Evolutionary conservation across 2,797 vertebrate genomes (phyloP).

Genomic region (Scyliorhinus canicula): DNA sequence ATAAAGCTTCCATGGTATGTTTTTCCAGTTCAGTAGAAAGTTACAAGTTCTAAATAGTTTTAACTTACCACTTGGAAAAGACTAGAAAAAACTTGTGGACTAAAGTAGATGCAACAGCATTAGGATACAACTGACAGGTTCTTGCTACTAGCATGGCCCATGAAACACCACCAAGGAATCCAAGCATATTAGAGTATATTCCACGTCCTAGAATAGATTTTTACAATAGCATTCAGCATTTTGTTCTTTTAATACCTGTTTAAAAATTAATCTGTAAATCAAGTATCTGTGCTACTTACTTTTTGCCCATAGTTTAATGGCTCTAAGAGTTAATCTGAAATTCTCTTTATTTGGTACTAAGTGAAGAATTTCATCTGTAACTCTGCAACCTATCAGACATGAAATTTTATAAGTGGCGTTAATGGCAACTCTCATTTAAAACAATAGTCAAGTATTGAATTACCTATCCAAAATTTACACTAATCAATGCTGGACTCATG

Average conservation of each 20-base stretch:
- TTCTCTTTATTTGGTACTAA: conserved; percentile 96
- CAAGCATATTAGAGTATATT: conserved; percentile 70
- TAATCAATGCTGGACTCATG: background rate
- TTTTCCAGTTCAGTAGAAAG: background rate
- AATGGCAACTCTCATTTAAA: background rate
- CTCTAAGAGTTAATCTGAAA: conserved; percentile 85
- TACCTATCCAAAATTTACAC: background rate
- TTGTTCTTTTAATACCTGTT: conserved; percentile 9
- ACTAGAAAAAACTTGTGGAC: conserved; percentile 70
- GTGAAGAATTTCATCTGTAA: conserved; percentile 94
- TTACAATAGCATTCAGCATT: conserved; percentile 41
- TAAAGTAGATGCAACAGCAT: conserved; percentile 65
- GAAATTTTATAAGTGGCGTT: conserved; percentile 36
- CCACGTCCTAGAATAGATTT: conserved; percentile 57
- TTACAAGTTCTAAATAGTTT: background rate
- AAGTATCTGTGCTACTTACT: conserved; percentile 63
- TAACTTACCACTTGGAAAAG: conserved; percentile 68
- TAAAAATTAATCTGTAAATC: conserved; percentile 28
- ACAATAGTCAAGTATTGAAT: background rate
- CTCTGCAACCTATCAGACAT: conserved; percentile 77
- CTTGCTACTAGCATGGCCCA: conserved; percentile 71
- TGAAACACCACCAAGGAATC: conserved; percentile 68
- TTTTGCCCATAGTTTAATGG: conserved; percentile 96
- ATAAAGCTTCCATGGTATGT: background rate
- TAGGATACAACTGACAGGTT: conserved; percentile 67